Percentiles rank a stretch among this genome's conserved stretches.
phyloP scores from a whole-genome alignment of 2,113 vertebrate species.

The Lasiurus cinereus region DNA sequence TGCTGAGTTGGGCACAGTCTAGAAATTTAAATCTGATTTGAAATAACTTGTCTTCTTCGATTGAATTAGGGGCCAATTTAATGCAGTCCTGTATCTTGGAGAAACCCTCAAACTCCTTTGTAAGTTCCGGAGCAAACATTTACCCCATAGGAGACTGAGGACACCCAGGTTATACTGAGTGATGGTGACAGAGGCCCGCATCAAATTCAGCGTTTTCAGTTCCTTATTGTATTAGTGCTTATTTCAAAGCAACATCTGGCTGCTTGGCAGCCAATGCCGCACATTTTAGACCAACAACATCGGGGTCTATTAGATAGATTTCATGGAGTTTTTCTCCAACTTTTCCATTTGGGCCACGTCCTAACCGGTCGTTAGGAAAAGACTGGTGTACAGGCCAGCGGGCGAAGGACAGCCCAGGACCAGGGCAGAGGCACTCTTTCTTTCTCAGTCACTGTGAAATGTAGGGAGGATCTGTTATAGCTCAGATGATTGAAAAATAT shows the following conservation, averaged over 20 bases:
- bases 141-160: conserved; percentile 30
- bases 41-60: conserved; percentile 62
- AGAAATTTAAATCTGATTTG: conserved; percentile 66
- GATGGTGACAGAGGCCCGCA: background rate
- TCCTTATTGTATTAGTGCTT: conserved; percentile 59
- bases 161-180: background rate
- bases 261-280: conserved; percentile 67
- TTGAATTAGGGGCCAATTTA: conserved; percentile 60
- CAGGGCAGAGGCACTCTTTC: background rate
- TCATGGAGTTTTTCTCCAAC: conserved; percentile 60
- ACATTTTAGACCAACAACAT: conserved; percentile 49
- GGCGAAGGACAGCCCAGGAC: background rate
- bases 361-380: conserved; percentile 47
- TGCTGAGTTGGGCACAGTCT: conserved; percentile 67
- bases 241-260: conserved; percentile 75
- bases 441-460: background rate
- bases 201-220: background rate
- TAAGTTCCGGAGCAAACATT: conserved; percentile 35
- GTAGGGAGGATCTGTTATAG: background rate
- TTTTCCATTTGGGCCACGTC: conserved; percentile 49
- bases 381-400: background rate
- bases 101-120: conserved; percentile 24
- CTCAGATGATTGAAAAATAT: background rate
- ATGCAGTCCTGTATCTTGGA: conserved; percentile 62
- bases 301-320: conserved; percentile 61